Conservation (phyloP, 2,888 invertebrate genomes). For the Rutpela maculata region DNA sequence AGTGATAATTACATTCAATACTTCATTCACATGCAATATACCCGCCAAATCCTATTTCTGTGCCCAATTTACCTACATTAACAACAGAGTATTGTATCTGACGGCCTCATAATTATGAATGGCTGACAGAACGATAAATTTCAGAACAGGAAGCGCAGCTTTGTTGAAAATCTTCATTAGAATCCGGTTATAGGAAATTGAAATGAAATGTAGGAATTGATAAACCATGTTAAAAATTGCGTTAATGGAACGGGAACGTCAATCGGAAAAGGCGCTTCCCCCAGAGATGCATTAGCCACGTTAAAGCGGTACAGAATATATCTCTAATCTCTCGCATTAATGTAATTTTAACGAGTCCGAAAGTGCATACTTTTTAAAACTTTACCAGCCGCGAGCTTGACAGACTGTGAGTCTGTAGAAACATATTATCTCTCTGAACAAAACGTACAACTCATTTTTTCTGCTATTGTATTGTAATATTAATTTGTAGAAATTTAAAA, state of each 20-base stretch:
- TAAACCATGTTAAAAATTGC: slow-evolving; percentile 72
- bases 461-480: too few relatives aligned
- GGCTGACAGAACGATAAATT: slow-evolving; percentile 24
- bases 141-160: slow-evolving; percentile 25
- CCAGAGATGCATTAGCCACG: slow-evolving; percentile 64
- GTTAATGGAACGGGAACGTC: slow-evolving; percentile 68
- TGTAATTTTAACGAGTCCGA: slow-evolving; percentile 71
- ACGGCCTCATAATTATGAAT: background rate
- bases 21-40: too few relatives aligned
- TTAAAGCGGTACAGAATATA: slow-evolving; percentile 62
- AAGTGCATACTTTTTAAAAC: slow-evolving; percentile 55
- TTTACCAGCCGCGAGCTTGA: slow-evolving; percentile 42
- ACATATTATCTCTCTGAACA: background rate
- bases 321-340: slow-evolving; percentile 70
- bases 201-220: slow-evolving; percentile 69
- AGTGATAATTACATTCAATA: too few relatives aligned
- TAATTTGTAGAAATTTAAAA: too few relatives aligned
- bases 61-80: too few relatives aligned
- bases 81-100: too few relatives aligned
- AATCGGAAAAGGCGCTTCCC: slow-evolving; percentile 63
- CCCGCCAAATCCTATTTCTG: too few relatives aligned
- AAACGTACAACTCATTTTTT: too few relatives aligned
- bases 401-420: background rate
- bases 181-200: slow-evolving; percentile 66
- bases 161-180: slow-evolving; percentile 43